Conservation (phyloP, 2,888 invertebrate genomes). For the Mesoligia furuncula region DNA sequence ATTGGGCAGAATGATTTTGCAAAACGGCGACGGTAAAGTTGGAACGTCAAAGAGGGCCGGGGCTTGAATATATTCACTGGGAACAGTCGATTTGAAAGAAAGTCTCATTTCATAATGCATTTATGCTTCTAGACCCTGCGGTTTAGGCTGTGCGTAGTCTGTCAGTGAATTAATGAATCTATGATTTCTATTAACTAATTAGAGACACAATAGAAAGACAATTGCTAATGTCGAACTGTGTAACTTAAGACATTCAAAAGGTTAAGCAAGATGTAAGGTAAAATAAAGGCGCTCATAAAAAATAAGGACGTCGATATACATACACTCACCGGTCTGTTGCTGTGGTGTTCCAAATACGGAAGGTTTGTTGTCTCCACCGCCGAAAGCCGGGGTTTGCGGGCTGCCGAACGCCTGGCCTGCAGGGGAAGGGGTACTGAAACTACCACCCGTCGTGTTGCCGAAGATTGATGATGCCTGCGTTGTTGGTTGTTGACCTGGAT, state of each 20-base stretch:
- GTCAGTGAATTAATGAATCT: not conserved
- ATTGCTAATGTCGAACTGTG: too few relatives aligned
- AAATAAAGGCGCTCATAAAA: not conserved
- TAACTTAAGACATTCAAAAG: too few relatives aligned
- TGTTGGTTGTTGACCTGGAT: constrained; percentile 80
- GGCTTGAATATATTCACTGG: not conserved
- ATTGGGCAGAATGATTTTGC: not conserved
- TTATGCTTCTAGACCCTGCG: not conserved
- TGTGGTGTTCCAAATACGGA: constrained; percentile 84
- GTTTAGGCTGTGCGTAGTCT: too few relatives aligned
- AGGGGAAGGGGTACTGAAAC: constrained; percentile 79
- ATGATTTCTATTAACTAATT: not conserved
- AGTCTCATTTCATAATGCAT: not conserved
- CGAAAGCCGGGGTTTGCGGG: constrained; percentile 74
- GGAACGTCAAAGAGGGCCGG: not conserved
- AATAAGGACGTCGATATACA: constrained; percentile 26
- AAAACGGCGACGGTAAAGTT: not conserved
- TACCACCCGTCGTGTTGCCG: constrained; percentile 78
- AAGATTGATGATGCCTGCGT: constrained; percentile 83
- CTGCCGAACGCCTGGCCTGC: constrained; percentile 78
- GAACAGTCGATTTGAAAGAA: not conserved
- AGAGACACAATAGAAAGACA: too few relatives aligned
- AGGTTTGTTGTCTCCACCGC: constrained; percentile 69
- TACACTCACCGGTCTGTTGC: constrained; percentile 73
- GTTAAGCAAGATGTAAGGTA: too few relatives aligned